phyloP scores from a whole-genome alignment of 92 coral and sea anemone species.

The Zoanthus sansibaricus region DNA sequence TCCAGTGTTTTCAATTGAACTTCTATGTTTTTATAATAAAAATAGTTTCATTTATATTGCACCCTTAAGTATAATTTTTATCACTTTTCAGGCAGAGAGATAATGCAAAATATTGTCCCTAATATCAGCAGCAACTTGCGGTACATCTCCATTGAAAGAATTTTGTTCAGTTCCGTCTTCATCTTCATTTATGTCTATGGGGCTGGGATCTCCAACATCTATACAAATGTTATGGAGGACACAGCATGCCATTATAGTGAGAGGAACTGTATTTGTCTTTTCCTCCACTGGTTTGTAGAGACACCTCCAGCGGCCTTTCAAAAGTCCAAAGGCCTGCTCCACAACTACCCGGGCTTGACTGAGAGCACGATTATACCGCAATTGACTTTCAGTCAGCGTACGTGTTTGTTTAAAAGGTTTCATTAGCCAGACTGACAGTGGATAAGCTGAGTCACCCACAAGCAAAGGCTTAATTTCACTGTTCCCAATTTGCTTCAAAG shows the following conservation, averaged over 20 bases:
- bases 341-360: conserved; percentile 63
- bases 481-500: conserved; percentile 40
- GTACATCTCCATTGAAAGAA: conserved; percentile 56
- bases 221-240: conserved; percentile 52
- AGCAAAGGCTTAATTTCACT: conserved; percentile 37
- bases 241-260: conserved; percentile 62
- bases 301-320: conserved; percentile 61
- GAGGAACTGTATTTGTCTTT: conserved; percentile 60
- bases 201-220: conserved; percentile 63
- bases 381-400: conserved; percentile 52
- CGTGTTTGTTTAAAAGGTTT: conserved; percentile 60
- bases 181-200: conserved; percentile 46
- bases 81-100: conserved; percentile 36
- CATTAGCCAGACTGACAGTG: conserved; percentile 47
- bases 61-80: not conserved
- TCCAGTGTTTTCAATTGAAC: conserved; percentile 4
- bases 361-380: conserved; percentile 52
- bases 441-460: conserved; percentile 58
- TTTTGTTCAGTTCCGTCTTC: conserved; percentile 3
- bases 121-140: conserved; percentile 51
- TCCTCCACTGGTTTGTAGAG: conserved; percentile 61
- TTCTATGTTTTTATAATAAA: conserved; percentile 11
- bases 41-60: conserved; percentile 1
- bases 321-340: conserved; percentile 64
- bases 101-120: conserved; percentile 58